These are phyloP conservation scores for Thaumatotibia leucotreta DNA, from an alignment of 1,140 invertebrate genomes.

Conservation along the genomic window DNA sequence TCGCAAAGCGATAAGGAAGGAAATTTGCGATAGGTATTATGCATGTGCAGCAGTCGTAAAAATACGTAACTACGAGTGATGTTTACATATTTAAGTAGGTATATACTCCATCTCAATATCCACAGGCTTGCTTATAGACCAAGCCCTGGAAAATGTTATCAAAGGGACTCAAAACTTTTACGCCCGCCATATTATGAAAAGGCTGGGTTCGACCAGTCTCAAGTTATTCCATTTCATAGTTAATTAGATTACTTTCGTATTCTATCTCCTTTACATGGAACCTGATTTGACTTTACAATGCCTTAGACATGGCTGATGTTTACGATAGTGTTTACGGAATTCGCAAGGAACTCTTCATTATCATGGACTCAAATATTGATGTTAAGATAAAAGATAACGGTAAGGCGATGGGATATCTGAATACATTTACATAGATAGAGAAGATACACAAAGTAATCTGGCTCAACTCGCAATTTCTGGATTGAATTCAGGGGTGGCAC, in stretches of 20 bases:
- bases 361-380: constrained; percentile 10
- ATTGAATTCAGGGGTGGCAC: not conserved
- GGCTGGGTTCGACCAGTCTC: too few relatives aligned
- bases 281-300: constrained; percentile 1
- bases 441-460: not conserved
- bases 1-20: not conserved
- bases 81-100: not conserved
- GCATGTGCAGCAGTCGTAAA: not conserved
- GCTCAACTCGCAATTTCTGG: not conserved
- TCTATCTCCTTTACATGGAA: not conserved
- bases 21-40: not conserved
- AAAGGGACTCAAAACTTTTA: too few relatives aligned
- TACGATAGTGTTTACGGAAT: not conserved
- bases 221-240: not conserved
- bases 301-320: not conserved
- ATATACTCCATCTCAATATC: too few relatives aligned
- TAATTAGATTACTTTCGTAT: not conserved
- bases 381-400: constrained; percentile 11
- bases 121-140: too few relatives aligned
- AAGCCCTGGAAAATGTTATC: too few relatives aligned
- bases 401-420: not conserved
- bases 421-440: not conserved
- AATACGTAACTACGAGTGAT: not conserved
- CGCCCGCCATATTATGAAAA: too few relatives aligned
- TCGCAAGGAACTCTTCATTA: constrained; percentile 9